Evolutionary conservation across 2,888 invertebrate genomes (phyloP).

Genomic region (Ferdinandea cuprea): DNA sequence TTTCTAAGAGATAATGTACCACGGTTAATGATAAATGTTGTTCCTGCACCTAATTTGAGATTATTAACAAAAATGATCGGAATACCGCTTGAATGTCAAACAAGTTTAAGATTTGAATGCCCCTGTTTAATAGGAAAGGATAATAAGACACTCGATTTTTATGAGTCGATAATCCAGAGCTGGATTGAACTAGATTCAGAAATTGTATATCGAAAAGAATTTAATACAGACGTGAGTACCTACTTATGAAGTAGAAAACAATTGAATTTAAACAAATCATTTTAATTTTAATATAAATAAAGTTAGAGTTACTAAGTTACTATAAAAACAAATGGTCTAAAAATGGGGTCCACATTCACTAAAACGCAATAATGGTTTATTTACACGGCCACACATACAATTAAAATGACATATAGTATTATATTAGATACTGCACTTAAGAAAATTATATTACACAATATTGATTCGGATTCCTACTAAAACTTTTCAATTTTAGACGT

Average conservation of each 20-base stretch:
- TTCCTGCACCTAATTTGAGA: conserved; percentile 84
- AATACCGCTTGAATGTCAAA: conserved; percentile 82
- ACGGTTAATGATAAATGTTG: conserved; percentile 85
- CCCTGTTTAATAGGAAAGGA: conserved; percentile 84
- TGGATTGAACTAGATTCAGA: conserved; percentile 85
- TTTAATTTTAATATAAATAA: too few relatives aligned
- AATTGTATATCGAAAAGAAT: conserved; percentile 82
- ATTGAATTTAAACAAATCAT: too few relatives aligned
- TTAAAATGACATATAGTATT: too few relatives aligned
- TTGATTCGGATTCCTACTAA: background rate
- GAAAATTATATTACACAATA: background rate
- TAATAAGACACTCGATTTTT: conserved; percentile 79
- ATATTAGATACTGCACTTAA: too few relatives aligned
- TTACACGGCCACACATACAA: too few relatives aligned
- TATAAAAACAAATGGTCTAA: too few relatives aligned
- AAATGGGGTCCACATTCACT: too few relatives aligned
- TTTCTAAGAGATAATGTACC: conserved; percentile 85
- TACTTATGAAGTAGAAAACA: too few relatives aligned
- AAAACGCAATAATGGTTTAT: too few relatives aligned
- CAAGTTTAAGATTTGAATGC: conserved; percentile 84
- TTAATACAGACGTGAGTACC: conserved; percentile 79
- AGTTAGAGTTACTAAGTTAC: too few relatives aligned
- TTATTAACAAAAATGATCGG: conserved; percentile 81
- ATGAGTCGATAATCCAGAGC: conserved; percentile 83
- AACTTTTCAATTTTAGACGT: conserved; percentile 82